These are phyloP conservation scores for Channa striata DNA, from an alignment of 2,797 vertebrate genomes.

Conservation along the genomic window DNA sequence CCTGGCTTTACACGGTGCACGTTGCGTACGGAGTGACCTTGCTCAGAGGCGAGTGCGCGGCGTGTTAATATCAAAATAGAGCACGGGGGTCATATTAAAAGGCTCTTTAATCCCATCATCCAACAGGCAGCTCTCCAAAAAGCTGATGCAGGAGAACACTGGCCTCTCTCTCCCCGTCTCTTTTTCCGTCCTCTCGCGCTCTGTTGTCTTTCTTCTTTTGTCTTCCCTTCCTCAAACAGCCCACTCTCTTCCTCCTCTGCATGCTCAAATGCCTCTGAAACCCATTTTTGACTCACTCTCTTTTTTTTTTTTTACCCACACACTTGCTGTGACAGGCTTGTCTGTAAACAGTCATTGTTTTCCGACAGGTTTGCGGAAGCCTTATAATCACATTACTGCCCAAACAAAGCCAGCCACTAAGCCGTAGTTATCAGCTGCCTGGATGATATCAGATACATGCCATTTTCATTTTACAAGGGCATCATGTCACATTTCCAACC, in stretches of 20 bases:
- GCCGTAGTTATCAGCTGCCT: slow-evolving; percentile 57
- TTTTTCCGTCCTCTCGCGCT: too few species aligned
- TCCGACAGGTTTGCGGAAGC: slow-evolving; percentile 37
- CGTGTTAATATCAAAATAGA: slow-evolving; percentile 69
- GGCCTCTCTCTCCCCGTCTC: slow-evolving; percentile 16
- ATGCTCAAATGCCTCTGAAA: slow-evolving; percentile 50
- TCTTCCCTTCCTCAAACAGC: slow-evolving; percentile 38
- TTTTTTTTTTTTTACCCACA: slow-evolving; percentile 8
- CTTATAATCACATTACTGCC: slow-evolving; percentile 66
- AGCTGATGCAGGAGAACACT: slow-evolving; percentile 67
- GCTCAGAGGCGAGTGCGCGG: slow-evolving; percentile 32
- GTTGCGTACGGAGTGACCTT: slow-evolving; percentile 60
- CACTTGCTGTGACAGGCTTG: slow-evolving; percentile 42
- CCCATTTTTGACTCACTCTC: slow-evolving; percentile 41
- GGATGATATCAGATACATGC: slow-evolving; percentile 56
- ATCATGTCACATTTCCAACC: slow-evolving; percentile 56
- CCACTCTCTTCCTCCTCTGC: slow-evolving; percentile 51
- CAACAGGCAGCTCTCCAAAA: slow-evolving; percentile 74
- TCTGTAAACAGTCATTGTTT: slow-evolving; percentile 62
- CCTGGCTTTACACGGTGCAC: slow-evolving; percentile 42
- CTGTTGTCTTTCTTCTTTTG: slow-evolving; percentile 14
- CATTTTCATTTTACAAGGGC: slow-evolving; percentile 51
- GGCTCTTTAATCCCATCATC: slow-evolving; percentile 76
- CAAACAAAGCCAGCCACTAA: slow-evolving; percentile 56
- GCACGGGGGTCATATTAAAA: slow-evolving; percentile 72